Conservation (phyloP, 2,113 vertebrate genomes). For the Oriolus oriolus region DNA sequence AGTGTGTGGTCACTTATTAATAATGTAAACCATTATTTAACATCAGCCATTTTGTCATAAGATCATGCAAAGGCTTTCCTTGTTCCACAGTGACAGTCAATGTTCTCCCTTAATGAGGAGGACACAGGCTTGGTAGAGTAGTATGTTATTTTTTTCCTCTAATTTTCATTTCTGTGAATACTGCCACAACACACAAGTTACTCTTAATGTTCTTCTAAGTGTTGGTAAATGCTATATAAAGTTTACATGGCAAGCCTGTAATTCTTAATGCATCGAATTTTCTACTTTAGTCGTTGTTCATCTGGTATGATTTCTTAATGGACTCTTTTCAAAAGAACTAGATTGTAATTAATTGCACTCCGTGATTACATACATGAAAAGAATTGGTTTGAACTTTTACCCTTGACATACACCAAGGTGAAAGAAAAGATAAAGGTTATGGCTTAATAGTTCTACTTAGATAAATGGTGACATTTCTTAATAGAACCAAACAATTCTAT, state of each 20-base stretch:
- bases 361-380: constrained; percentile 52
- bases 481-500: constrained; percentile 37
- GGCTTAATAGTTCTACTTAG: constrained; percentile 58
- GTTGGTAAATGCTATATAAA: constrained; percentile 62
- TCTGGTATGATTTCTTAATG: constrained; percentile 60
- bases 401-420: constrained; percentile 42
- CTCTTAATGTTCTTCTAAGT: constrained; percentile 38
- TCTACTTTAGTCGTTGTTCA: constrained; percentile 26
- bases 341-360: constrained; percentile 60
- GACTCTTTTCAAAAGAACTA: constrained; percentile 53
- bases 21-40: background rate
- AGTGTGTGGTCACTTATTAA: background rate
- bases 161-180: constrained; percentile 12
- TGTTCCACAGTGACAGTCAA: background rate
- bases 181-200: constrained; percentile 20
- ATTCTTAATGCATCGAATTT: constrained; percentile 56
- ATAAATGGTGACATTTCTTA: constrained; percentile 58
- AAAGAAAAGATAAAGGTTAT: constrained; percentile 54
- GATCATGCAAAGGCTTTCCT: background rate
- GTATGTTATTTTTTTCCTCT: background rate
- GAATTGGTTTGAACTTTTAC: constrained; percentile 56
- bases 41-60: background rate
- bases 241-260: constrained; percentile 18
- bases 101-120: background rate
- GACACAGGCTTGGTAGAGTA: background rate